Evolutionary conservation across 2,797 vertebrate genomes (phyloP), one percentile per base, ranked within the genome.

Genomic region (Hirundo rustica): DNA sequence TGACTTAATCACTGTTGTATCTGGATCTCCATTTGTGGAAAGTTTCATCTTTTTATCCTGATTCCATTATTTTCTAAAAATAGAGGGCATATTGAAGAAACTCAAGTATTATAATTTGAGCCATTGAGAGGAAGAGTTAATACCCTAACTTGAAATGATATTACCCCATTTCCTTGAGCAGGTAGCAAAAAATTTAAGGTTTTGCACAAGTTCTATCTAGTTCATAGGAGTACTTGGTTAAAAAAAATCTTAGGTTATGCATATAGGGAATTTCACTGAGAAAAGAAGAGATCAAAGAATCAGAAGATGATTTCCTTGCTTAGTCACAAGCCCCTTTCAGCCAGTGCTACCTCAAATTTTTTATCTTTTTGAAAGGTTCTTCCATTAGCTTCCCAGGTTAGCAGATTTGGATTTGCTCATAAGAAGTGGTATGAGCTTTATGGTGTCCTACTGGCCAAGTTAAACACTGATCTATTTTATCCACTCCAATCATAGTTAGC

Each of bases 21-120:
- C 94, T 96, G 74, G 55, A 62, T 92, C 77, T 95, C 74, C 80
- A 88, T 95, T 96, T 96, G 85, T 95, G 85, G 45, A 88, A 95
- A 96, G 94, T 95, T 94, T 95, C 51, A 60, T 95, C 85, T 70
- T 93, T 95, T 93, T 95, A 82, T 86, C 92, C 92, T 76, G 90
- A 93, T 86, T 88, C 92, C 93, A 95, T 96, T 96, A 92, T 95
- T 95, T 96, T 94, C 93, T 93, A 96, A 96, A 96, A 96, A 92
- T 94, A 95, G 92, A 85, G 71, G 74, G 7, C 40, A 47, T 95
- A 94, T 87, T 95, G 94, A 93, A 86, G 93, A 94, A 95, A 92
- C 67, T 79, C 65, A 54, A 90, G 88, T 92, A 82, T 88, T 90
- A 55, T 90, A 93, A 96, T 95, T 86, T 90, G 23, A 95, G 73